Evolutionary conservation across 2,797 vertebrate genomes (phyloP).

Genomic region (Leptatherina wallacei): DNA sequence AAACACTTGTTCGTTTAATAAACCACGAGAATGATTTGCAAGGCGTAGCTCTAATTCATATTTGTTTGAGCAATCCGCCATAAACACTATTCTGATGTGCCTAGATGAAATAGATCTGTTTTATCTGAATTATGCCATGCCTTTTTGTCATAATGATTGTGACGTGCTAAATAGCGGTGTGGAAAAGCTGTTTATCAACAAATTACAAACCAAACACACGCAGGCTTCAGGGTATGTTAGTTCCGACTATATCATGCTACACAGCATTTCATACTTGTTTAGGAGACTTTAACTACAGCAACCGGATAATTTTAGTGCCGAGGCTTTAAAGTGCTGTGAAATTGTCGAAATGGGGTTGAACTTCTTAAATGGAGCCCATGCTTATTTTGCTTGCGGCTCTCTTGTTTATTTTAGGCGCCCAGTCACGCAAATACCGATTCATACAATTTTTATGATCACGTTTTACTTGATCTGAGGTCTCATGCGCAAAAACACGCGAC

Average conservation of each 20-base stretch:
- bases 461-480: slow-evolving; percentile 48
- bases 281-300: slow-evolving; percentile 53
- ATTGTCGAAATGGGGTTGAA: slow-evolving; percentile 65
- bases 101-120: slow-evolving; percentile 62
- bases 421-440: slow-evolving; percentile 49
- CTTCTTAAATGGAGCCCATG: slow-evolving; percentile 50
- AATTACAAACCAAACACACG: slow-evolving; percentile 69
- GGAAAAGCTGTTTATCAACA: slow-evolving; percentile 81
- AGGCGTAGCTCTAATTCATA: slow-evolving; percentile 54
- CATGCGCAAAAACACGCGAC: slow-evolving; percentile 2
- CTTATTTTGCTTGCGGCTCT: slow-evolving; percentile 68
- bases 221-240: slow-evolving; percentile 68
- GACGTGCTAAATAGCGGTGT: slow-evolving; percentile 61
- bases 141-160: slow-evolving; percentile 68
- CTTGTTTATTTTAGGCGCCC: slow-evolving; percentile 66
- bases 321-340: slow-evolving; percentile 73
- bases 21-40: slow-evolving; percentile 56
- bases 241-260: slow-evolving; percentile 65
- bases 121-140: slow-evolving; percentile 67
- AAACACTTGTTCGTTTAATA: slow-evolving; percentile 73
- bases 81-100: slow-evolving; percentile 57
- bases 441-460: slow-evolving; percentile 53
- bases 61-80: slow-evolving; percentile 59
- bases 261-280: slow-evolving; percentile 74
- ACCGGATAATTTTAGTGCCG: slow-evolving; percentile 54